Base-by-base conservation (phyloP, 2,888 invertebrate genomes). In the Cheilosia vernalis region DNA sequence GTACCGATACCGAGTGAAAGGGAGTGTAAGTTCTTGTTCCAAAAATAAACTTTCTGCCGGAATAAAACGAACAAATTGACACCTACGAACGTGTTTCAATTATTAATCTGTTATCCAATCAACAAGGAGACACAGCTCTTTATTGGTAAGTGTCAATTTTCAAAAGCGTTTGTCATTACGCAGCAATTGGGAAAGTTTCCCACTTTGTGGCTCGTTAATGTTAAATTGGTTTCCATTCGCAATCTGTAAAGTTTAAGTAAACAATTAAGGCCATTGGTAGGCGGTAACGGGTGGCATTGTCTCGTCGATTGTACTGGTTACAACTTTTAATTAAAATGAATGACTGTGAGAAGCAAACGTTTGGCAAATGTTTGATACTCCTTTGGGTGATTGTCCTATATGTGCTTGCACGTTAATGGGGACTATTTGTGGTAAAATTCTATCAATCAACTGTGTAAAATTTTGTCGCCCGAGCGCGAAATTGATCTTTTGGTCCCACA, bases 1-100 rank as follows among this genome's bases (percentile, higher is more conserved):
- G 30, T 30, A 30, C 9, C 9, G 9, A 30, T 9, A 30, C 9
- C 30, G 30, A 30, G 15, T 30, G 24, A 58, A 67, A 63, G 74
- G 66, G 53, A 53, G 55, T 55, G 74, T 61, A 47, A 73, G 44
- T 64, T 60, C 37, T 27, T 42, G 58, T 66, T 78, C 78, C 67
- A 17, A 67, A 78, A 80, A 80, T 74, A 80, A 67, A 56, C 19
- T 51, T 17, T 44, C 1, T 56, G 19, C 10, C 33, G 15, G 19
- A 33, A 10, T 72, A 58, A 70, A 72, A 56, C 27, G n/a, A 30
- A n/a, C 33, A 53, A 27, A 47, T n/a, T 51, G 30, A 42, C 37
- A 37, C 13, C 40, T 44, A 17, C 44, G 17, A n/a, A 17, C 44
- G n/a, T 17, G 44, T 44, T 15, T 17, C 17, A 13, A 4, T 37